These are phyloP conservation scores for Tiaroga cobitis DNA, from an alignment of 2,797 vertebrate species.

Conservation along the genomic window DNA sequence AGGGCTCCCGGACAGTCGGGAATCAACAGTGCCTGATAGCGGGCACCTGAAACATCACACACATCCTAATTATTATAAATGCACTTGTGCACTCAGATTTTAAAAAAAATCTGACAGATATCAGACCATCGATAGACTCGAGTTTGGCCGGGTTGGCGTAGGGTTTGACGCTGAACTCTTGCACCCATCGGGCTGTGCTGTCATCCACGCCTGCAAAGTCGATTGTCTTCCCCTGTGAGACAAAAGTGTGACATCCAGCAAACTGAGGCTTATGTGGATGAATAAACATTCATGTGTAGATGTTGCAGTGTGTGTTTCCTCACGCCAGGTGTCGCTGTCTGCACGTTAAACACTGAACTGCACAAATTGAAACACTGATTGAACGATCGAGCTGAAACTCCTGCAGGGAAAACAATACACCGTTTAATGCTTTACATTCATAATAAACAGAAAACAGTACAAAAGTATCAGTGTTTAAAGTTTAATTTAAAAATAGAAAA, in stretches of 20 bases:
- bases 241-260: neutral
- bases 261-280: neutral
- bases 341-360: constrained; percentile 88
- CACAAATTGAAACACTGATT: constrained; percentile 89
- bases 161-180: constrained; percentile 92
- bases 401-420: constrained; percentile 71
- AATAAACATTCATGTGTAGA: neutral
- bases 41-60: constrained; percentile 78
- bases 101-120: neutral
- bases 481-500: neutral
- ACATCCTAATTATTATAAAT: neutral
- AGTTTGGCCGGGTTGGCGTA: constrained; percentile 91
- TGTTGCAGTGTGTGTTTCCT: constrained; percentile 62
- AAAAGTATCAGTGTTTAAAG: neutral
- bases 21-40: constrained; percentile 92
- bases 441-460: neutral
- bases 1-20: constrained; percentile 92
- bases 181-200: constrained; percentile 88
- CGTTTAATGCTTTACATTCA: neutral
- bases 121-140: constrained; percentile 94
- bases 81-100: neutral
- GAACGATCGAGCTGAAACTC: constrained; percentile 91
- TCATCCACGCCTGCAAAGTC: constrained; percentile 91
- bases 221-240: constrained; percentile 86
- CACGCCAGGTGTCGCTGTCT: constrained; percentile 95